Evolutionary conservation across 2,888 invertebrate genomes (phyloP).

Genomic region (Pardosa pseudoannulata): DNA sequence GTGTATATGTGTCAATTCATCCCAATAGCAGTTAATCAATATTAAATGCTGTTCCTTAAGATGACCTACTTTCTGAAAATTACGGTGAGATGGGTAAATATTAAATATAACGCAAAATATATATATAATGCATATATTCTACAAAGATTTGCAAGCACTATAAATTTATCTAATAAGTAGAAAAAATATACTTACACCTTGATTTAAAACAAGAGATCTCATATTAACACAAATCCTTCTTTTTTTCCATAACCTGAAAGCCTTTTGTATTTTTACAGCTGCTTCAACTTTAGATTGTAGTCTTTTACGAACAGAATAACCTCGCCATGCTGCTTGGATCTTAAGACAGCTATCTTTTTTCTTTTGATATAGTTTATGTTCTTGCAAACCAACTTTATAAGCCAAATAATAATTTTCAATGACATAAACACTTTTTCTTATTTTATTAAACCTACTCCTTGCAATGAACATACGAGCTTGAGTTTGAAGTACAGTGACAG

Average conservation of each 20-base stretch:
- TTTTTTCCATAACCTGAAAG: constrained; percentile 18
- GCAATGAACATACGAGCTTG: background rate
- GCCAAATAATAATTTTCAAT: constrained; percentile 23
- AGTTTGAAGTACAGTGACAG: constrained; percentile 9
- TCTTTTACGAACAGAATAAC: constrained; percentile 8
- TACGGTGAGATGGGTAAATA: no score
- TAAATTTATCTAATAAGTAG: no score
- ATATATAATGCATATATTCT: no score
- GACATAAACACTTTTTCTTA: constrained; percentile 13
- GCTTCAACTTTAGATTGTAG: constrained; percentile 7
- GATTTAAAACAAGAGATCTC: background rate
- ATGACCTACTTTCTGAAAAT: no score
- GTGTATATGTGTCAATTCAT: no score
- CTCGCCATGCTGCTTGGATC: constrained; percentile 33
- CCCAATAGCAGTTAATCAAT: no score
- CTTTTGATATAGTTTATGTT: background rate
- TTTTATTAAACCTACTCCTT: background rate
- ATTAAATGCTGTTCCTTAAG: no score
- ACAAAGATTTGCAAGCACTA: no score
- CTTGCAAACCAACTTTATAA: constrained; percentile 7
- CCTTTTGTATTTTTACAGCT: constrained; percentile 36
- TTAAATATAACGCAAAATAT: no score
- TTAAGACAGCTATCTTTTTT: background rate
- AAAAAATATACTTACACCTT: background rate
- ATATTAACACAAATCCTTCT: background rate